Conservation (phyloP, 1,140 invertebrate genomes). For the Sitobion miscanthi region DNA sequence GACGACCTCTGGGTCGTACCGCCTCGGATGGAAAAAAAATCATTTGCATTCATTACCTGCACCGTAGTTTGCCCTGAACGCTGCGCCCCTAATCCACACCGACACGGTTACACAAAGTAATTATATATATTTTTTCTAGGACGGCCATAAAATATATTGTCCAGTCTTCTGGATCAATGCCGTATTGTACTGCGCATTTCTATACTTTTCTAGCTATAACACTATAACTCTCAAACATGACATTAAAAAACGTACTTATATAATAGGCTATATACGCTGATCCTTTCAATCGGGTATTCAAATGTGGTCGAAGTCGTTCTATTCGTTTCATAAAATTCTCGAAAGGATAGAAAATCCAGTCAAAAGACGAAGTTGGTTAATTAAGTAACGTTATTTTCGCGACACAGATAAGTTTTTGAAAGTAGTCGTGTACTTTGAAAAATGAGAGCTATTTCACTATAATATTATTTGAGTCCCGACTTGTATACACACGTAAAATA, state of each 20-base stretch:
- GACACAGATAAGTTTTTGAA: background rate
- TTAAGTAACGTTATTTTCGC: background rate
- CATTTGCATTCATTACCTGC: slow-evolving; percentile 11
- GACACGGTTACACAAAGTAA: background rate
- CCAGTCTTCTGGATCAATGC: background rate
- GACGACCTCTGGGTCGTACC: background rate
- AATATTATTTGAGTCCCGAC: too few species aligned
- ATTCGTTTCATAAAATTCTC: too few species aligned
- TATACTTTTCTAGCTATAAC: background rate
- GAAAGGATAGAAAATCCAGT: too few species aligned
- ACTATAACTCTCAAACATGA: background rate
- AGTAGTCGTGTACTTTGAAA: background rate
- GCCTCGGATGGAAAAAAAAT: too few species aligned
- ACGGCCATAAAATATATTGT: background rate
- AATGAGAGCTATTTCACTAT: too few species aligned
- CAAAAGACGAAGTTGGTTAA: too few species aligned
- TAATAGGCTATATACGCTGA: too few species aligned
- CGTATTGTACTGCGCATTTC: too few species aligned
- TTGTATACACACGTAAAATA: too few species aligned
- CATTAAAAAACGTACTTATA: background rate
- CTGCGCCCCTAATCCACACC: background rate
- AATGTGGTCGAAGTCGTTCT: background rate
- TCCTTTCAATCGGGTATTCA: background rate
- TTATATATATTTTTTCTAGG: background rate
- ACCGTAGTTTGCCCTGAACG: background rate